Evolutionary conservation across 2,113 vertebrate genomes (phyloP).

Genomic region (Ailurus styani): DNA sequence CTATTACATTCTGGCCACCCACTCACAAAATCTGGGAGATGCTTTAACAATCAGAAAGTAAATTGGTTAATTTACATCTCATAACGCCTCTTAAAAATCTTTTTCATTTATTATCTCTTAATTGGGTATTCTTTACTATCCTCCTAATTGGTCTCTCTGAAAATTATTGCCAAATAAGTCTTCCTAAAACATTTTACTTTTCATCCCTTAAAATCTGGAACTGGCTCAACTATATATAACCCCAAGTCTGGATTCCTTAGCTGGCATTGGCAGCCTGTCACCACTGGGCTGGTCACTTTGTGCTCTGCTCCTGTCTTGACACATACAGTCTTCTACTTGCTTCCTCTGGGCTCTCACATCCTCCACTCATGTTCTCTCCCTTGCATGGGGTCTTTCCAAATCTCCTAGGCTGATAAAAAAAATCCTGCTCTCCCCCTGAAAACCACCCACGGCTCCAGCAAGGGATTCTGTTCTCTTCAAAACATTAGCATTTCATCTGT

Average conservation of each 20-base stretch:
- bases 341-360: background rate
- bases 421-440: background rate
- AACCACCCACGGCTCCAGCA: background rate
- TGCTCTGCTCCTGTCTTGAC: background rate
- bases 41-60: background rate
- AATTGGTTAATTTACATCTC: slow-evolving; percentile 32
- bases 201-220: background rate
- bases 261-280: background rate
- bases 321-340: background rate
- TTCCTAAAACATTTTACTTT: background rate
- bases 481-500: background rate
- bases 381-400: background rate
- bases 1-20: background rate
- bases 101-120: slow-evolving; percentile 2
- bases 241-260: background rate
- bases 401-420: background rate
- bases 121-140: background rate
- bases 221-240: background rate
- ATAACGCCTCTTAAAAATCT: background rate
- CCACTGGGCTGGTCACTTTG: background rate
- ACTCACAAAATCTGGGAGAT: background rate
- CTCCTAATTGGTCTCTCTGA: background rate
- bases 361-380: rapidly evolving
- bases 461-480: background rate
- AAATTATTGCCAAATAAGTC: background rate